Conservation (phyloP, 2,888 invertebrate genomes). For the Platerodrilus igneus region DNA sequence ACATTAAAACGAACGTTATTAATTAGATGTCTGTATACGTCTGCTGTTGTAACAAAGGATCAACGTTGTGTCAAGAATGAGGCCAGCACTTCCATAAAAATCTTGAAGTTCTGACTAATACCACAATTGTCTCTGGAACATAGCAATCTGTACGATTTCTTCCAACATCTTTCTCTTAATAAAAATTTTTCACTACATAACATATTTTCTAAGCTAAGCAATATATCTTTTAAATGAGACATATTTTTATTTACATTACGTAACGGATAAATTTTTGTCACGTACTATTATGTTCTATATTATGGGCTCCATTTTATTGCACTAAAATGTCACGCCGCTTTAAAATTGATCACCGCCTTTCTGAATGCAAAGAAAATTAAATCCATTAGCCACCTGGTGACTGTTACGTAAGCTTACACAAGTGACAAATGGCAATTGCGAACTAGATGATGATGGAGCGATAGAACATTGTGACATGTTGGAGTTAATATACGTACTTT, state of each 20-base stretch:
- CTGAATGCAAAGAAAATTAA: slow-evolving; percentile 33
- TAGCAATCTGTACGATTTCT: slow-evolving; percentile 30
- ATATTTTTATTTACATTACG: slow-evolving; percentile 26
- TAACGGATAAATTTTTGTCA: too few relatives aligned
- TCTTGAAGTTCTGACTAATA: slow-evolving; percentile 30
- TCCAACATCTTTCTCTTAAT: slow-evolving; percentile 29
- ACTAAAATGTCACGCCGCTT: too few relatives aligned
- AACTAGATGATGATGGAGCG: slow-evolving; percentile 27
- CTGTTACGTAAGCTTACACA: slow-evolving; percentile 35
- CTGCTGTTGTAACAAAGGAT: too few relatives aligned
- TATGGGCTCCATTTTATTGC: too few relatives aligned
- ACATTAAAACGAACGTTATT: too few relatives aligned
- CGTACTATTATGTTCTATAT: too few relatives aligned
- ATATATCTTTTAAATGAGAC: slow-evolving; percentile 30
- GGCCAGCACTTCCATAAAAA: too few relatives aligned
- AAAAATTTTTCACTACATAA: slow-evolving; percentile 24
- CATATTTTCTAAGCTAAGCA: slow-evolving; percentile 22
- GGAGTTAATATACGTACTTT: slow-evolving; percentile 22
- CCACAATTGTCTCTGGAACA: slow-evolving; percentile 33
- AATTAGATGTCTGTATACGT: too few relatives aligned
- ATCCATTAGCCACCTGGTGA: slow-evolving; percentile 38
- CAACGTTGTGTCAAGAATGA: too few relatives aligned
- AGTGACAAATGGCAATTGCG: slow-evolving; percentile 36
- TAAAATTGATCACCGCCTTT: slow-evolving; percentile 31
- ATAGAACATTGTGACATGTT: slow-evolving; percentile 22